Percentiles rank a stretch among this genome's conserved stretches.
Conservation (phyloP, 1,140 invertebrate species). For the Cotesia chilonis region DNA sequence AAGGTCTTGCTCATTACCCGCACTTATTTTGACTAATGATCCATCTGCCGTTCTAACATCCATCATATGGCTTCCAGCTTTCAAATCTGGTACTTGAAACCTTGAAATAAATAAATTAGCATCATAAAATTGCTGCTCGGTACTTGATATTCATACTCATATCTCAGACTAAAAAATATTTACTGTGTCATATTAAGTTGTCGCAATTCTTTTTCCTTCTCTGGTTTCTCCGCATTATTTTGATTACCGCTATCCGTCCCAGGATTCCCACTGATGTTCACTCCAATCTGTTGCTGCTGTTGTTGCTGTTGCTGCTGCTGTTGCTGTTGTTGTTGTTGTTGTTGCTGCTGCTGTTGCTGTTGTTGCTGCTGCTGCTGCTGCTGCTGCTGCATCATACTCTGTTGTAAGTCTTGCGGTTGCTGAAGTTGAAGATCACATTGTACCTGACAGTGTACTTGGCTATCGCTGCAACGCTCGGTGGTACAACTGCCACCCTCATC, state of each 20-base stretch:
- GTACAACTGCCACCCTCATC: slow-evolving; percentile 60
- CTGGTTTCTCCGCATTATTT: slow-evolving; percentile 54
- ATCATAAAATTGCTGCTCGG: background rate
- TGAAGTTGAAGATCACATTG: slow-evolving; percentile 62
- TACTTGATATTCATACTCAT: background rate
- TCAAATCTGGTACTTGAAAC: slow-evolving; percentile 64
- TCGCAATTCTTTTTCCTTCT: slow-evolving; percentile 63
- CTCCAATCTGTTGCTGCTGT: slow-evolving; percentile 54
- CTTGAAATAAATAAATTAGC: slow-evolving; percentile 46
- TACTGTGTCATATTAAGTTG: slow-evolving; percentile 64
- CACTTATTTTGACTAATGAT: slow-evolving; percentile 76
- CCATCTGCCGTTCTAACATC: slow-evolving; percentile 75
- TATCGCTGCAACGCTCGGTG: slow-evolving; percentile 60
- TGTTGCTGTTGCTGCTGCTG: slow-evolving; percentile 52
- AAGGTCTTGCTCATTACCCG: slow-evolving; percentile 73
- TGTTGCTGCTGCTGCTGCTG: slow-evolving; percentile 53
- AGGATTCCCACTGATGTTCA: slow-evolving; percentile 55
- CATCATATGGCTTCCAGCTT: slow-evolving; percentile 71
- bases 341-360: slow-evolving; percentile 51
- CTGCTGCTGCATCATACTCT: slow-evolving; percentile 62
- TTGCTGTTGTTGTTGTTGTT: slow-evolving; percentile 51
- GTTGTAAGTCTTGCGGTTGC: slow-evolving; percentile 61
- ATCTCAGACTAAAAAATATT: slow-evolving; percentile 35
- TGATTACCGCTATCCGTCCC: slow-evolving; percentile 49
- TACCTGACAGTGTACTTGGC: slow-evolving; percentile 63